Conservation (phyloP, 2,888 invertebrate species). For the Drymonia ruficornis region DNA sequence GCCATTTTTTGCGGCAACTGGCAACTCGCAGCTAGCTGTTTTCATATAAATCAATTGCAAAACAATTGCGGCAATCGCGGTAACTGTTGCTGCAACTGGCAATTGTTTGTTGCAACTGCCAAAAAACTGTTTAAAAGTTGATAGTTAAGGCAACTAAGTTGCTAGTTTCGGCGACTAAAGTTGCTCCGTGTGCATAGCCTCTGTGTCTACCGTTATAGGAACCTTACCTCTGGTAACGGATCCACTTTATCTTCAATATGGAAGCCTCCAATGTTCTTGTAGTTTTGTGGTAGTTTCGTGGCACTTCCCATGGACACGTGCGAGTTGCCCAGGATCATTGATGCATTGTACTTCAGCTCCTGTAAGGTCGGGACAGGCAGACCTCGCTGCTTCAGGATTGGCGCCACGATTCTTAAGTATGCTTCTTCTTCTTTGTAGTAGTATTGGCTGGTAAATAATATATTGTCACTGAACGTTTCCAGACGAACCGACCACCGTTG, state of each 20-base stretch:
- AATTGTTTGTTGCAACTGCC: too few relatives aligned
- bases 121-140: too few relatives aligned
- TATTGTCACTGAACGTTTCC: background rate
- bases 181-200: too few relatives aligned
- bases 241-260: slow-evolving; percentile 30
- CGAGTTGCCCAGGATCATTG: slow-evolving; percentile 21
- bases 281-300: slow-evolving; percentile 22
- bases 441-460: background rate
- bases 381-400: slow-evolving; percentile 23
- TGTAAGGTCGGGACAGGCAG: slow-evolving; percentile 16
- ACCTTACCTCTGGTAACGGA: slow-evolving; percentile 36
- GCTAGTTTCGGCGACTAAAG: too few relatives aligned
- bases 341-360: slow-evolving; percentile 23
- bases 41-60: too few relatives aligned
- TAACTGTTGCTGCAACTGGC: too few relatives aligned
- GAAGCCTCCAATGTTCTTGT: slow-evolving; percentile 34
- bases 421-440: slow-evolving; percentile 2
- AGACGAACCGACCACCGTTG: too few relatives aligned
- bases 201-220: too few relatives aligned
- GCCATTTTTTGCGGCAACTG: too few relatives aligned
- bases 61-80: too few relatives aligned
- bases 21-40: too few relatives aligned
- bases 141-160: too few relatives aligned
- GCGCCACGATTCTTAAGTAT: slow-evolving; percentile 22
- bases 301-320: slow-evolving; percentile 21